Evolutionary conservation across 2,888 invertebrate genomes (phyloP).

Genomic region (Panopea generosa): DNA sequence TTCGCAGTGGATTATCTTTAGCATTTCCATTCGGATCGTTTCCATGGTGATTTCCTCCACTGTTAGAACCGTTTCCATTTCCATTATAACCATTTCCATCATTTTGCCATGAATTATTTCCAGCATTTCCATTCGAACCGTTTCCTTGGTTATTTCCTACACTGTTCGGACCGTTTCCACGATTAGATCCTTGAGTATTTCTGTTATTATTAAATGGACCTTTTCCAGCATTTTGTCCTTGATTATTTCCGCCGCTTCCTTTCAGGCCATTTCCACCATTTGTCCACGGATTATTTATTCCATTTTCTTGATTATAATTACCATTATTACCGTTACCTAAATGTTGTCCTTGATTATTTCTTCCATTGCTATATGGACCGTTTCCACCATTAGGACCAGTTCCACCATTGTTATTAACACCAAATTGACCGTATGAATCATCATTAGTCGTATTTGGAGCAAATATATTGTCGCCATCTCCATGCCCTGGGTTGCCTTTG

Average conservation of each 20-base stretch:
- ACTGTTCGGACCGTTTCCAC: too few species aligned
- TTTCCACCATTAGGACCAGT: too few species aligned
- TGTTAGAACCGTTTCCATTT: background rate
- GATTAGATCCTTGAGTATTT: too few species aligned
- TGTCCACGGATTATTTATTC: background rate
- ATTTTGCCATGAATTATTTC: background rate
- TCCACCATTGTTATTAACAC: too few species aligned
- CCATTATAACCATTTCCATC: background rate
- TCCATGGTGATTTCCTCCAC: background rate
- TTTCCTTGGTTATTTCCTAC: background rate
- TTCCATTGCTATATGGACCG: background rate
- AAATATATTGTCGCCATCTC: constrained; percentile 5
- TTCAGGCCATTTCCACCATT: background rate
- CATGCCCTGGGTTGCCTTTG: background rate
- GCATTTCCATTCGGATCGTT: background rate
- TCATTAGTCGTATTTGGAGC: background rate
- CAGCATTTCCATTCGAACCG: background rate
- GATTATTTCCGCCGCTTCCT: background rate
- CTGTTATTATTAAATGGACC: too few species aligned
- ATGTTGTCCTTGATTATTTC: background rate
- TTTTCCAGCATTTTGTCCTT: too few species aligned
- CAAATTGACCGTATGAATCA: too few species aligned
- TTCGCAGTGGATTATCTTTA: background rate
- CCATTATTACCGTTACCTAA: background rate
- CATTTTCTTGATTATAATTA: background rate